Evolutionary conservation across 1,140 invertebrate genomes (phyloP).

Genomic region (Drosophila sechellia): DNA sequence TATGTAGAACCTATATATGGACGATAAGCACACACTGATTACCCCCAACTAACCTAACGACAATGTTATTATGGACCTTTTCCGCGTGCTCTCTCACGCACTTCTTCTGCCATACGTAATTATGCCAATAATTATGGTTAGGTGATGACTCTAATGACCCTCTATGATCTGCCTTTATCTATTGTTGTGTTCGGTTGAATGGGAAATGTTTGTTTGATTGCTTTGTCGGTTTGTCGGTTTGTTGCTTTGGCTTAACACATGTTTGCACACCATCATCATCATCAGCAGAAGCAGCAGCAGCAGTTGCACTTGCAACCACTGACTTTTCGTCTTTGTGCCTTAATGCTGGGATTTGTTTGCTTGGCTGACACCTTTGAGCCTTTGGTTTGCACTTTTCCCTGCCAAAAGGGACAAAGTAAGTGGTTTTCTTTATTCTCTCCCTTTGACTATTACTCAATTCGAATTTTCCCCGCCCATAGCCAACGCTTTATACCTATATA

Average conservation of each 20-base stretch:
- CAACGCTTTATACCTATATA: neutral
- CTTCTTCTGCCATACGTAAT: constrained; percentile 45
- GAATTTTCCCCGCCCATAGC: constrained; percentile 11
- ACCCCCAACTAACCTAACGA: constrained; percentile 55
- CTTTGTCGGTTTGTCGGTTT: constrained; percentile 44
- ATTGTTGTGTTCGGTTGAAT: constrained; percentile 57
- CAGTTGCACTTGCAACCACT: constrained; percentile 31
- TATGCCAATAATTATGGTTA: constrained; percentile 69
- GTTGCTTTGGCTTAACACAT: constrained; percentile 71
- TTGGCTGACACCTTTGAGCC: constrained; percentile 69
- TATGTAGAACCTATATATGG: constrained; percentile 13
- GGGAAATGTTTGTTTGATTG: constrained; percentile 58
- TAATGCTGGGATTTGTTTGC: constrained; percentile 68
- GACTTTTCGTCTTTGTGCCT: constrained; percentile 52
- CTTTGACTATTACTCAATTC: constrained; percentile 58
- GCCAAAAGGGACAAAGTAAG: constrained; percentile 69
- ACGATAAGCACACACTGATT: constrained; percentile 59
- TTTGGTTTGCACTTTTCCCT: constrained; percentile 24
- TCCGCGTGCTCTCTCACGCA: constrained; percentile 21
- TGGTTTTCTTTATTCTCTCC: constrained; percentile 35
- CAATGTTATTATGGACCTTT: constrained; percentile 61
- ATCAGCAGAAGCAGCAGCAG: constrained; percentile 28
- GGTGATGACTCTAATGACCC: constrained; percentile 63
- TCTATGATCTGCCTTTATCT: constrained; percentile 52
- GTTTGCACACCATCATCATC: constrained; percentile 54